Conservation (phyloP, 2,797 vertebrate species). For the Danio choprae region DNA sequence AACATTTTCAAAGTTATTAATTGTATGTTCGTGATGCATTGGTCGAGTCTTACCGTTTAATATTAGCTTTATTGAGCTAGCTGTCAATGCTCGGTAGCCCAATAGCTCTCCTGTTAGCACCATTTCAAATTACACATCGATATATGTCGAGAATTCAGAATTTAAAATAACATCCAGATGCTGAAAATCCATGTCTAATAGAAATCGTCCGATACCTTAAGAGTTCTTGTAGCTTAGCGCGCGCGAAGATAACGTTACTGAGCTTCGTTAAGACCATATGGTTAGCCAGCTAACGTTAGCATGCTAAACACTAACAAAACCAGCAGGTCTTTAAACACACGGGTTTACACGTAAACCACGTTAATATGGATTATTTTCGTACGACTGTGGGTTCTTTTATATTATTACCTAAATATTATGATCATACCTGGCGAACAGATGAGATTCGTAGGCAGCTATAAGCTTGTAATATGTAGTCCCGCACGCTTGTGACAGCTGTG, state of each 20-base stretch:
- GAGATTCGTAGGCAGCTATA: background rate
- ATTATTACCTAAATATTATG: background rate
- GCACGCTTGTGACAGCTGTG: conserved; percentile 36
- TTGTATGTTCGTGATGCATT: background rate
- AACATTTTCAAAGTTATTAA: background rate
- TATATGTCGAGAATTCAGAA: background rate
- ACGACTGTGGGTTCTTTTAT: background rate
- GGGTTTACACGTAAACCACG: background rate
- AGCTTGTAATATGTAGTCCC: background rate
- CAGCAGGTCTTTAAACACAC: background rate
- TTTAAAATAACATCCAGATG: background rate
- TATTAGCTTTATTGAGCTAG: conserved; percentile 17
- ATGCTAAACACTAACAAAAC: conserved; percentile 15
- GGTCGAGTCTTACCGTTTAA: background rate
- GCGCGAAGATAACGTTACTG: no score
- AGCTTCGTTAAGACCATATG: conserved; percentile 33
- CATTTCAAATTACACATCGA: background rate
- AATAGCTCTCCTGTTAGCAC: background rate
- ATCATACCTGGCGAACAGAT: conserved; percentile 30
- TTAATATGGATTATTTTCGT: background rate
- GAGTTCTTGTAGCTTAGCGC: background rate
- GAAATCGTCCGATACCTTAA: background rate
- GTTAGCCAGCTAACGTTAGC: conserved; percentile 33
- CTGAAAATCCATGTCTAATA: background rate
- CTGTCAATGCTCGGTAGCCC: background rate